Conservation (phyloP, 2,888 invertebrate species). For the Tachina fera region DNA sequence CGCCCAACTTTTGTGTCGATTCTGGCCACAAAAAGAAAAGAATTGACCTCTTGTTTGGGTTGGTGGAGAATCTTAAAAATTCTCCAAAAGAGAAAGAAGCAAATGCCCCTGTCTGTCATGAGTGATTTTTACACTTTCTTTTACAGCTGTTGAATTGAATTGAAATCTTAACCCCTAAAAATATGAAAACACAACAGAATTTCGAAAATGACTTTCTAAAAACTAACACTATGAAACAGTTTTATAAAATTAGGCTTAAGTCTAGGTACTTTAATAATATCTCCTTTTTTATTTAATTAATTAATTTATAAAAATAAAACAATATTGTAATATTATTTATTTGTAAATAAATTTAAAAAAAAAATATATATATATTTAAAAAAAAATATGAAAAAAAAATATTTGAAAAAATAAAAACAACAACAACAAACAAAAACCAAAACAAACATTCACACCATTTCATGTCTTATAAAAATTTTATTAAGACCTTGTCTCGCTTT, state of each 20-base stretch:
- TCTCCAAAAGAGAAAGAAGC: not conserved
- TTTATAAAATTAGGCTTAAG: slow-evolving; percentile 77
- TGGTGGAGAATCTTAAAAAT: slow-evolving; percentile 36
- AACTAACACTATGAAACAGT: slow-evolving; percentile 74
- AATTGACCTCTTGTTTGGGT: slow-evolving; percentile 67
- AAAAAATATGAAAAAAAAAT: slow-evolving; percentile 76
- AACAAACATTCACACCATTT: slow-evolving; percentile 34
- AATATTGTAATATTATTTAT: slow-evolving; percentile 83
- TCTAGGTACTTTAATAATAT: slow-evolving; percentile 77
- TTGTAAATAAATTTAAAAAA: slow-evolving; percentile 81
- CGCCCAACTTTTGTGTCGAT: slow-evolving; percentile 66
- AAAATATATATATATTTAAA: slow-evolving; percentile 63
- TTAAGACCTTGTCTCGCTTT: slow-evolving; percentile 53
- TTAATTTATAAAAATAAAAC: slow-evolving; percentile 75
- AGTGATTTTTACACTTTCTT: slow-evolving; percentile 38
- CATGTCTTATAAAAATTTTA: slow-evolving; percentile 31
- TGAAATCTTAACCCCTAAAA: slow-evolving; percentile 35
- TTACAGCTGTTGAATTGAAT: slow-evolving; percentile 59
- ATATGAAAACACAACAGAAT: slow-evolving; percentile 14
- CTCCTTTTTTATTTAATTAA: slow-evolving; percentile 76
- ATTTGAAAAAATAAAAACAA: slow-evolving; percentile 77
- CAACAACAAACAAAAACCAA: slow-evolving; percentile 66
- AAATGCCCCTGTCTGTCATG: slow-evolving; percentile 32
- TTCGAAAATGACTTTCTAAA: slow-evolving; percentile 58
- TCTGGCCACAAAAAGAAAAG: slow-evolving; percentile 22